Conservation (phyloP, 2,113 vertebrate species). For the Oncorhynchus masou region DNA sequence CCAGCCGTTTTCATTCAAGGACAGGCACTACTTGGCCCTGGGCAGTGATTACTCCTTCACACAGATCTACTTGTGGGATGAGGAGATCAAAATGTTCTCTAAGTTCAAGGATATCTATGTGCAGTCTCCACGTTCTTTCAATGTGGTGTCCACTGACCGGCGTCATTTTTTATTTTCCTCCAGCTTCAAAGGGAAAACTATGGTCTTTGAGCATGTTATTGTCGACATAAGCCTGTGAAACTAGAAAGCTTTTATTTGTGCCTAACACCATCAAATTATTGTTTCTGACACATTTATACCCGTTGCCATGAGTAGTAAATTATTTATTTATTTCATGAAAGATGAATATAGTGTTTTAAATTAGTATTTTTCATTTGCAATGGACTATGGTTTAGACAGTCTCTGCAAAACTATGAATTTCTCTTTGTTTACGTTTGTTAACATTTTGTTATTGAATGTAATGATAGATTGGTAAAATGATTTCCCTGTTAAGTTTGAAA, state of each 20-base stretch:
- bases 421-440: background rate
- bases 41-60: slow-evolving; percentile 98
- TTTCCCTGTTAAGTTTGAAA: background rate
- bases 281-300: background rate
- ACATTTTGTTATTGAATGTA: background rate
- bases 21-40: slow-evolving; percentile 88
- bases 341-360: background rate
- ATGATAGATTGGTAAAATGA: background rate
- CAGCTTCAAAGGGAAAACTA: slow-evolving; percentile 95
- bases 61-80: slow-evolving; percentile 93
- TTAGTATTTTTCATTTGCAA: background rate
- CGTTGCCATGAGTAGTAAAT: background rate
- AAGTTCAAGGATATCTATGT: slow-evolving; percentile 97
- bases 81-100: slow-evolving; percentile 81
- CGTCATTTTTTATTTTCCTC: slow-evolving; percentile 95
- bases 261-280: background rate
- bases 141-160: slow-evolving; percentile 83
- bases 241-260: background rate
- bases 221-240: slow-evolving; percentile 93
- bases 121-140: slow-evolving; percentile 92
- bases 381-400: background rate
- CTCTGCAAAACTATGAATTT: background rate
- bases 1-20: slow-evolving; percentile 89
- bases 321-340: background rate
- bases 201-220: slow-evolving; percentile 91